phyloP scores from a whole-genome alignment of 2,797 vertebrate genomes.

The Harpagifer antarcticus region DNA sequence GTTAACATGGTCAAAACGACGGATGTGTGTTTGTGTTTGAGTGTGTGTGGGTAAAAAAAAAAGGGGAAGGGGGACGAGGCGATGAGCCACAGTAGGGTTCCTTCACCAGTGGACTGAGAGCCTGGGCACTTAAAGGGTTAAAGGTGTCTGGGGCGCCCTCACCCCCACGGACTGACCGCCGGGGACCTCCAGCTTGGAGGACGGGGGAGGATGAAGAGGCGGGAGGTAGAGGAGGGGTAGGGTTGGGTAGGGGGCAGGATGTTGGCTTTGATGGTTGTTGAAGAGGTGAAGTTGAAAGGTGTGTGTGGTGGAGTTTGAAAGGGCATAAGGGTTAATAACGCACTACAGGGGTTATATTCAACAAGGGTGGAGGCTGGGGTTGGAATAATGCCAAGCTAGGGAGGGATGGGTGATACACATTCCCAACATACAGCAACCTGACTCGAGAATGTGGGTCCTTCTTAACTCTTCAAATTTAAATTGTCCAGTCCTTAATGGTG shows the following conservation, averaged over 20 bases:
- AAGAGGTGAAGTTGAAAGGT: slow-evolving; percentile 22
- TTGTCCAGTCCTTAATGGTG: neutral
- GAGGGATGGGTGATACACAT: slow-evolving; percentile 22
- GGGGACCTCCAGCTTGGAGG: slow-evolving; percentile 54
- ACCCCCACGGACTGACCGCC: slow-evolving; percentile 72
- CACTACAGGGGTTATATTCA: neutral
- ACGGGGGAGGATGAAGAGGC: slow-evolving; percentile 13
- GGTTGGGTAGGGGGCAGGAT: slow-evolving; percentile 29
- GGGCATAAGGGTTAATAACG: neutral
- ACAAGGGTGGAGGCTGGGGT: slow-evolving; percentile 4
- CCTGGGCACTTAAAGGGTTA: slow-evolving; percentile 87
- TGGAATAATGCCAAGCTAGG: slow-evolving; percentile 4
- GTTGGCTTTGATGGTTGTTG: slow-evolving; percentile 45
- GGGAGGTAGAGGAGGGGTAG: neutral
- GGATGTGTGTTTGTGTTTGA: slow-evolving; percentile 48
- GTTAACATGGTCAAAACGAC: slow-evolving; percentile 51
- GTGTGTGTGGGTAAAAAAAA: slow-evolving; percentile 44
- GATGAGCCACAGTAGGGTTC: slow-evolving; percentile 45
- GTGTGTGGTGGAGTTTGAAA: slow-evolving; percentile 41
- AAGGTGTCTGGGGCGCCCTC: slow-evolving; percentile 84
- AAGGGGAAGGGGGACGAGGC: slow-evolving; percentile 14
- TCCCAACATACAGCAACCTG: slow-evolving; percentile 52
- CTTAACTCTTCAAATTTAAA: neutral
- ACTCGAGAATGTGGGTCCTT: neutral
- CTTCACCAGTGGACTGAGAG: slow-evolving; percentile 61